phyloP scores from a whole-genome alignment of 1,140 invertebrate genomes.

The Heterodera carotae region DNA sequence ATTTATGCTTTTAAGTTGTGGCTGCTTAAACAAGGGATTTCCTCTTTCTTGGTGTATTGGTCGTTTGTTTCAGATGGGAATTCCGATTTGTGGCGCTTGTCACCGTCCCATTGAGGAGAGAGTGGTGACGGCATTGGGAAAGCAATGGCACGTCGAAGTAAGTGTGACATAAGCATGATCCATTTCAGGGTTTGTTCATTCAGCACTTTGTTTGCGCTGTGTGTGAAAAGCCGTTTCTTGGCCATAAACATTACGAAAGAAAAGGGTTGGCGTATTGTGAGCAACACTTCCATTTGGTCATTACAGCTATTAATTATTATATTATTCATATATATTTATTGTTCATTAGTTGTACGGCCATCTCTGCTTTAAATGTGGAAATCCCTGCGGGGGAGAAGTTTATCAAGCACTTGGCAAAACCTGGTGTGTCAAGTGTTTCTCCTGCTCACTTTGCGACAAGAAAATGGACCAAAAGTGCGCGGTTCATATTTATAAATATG shows the following conservation, averaged over 20 bases:
- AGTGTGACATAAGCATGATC: neutral
- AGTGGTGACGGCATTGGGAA: constrained; percentile 93
- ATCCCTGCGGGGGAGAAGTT: constrained; percentile 93
- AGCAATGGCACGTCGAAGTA: constrained; percentile 97
- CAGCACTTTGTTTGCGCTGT: constrained; percentile 98
- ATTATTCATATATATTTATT: constrained; percentile 10
- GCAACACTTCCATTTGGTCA: constrained; percentile 83
- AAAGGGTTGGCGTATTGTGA: constrained; percentile 98
- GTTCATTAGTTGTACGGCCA: constrained; percentile 88
- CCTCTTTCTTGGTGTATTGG: no score
- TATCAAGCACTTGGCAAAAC: constrained; percentile 97
- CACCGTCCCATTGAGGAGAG: constrained; percentile 92
- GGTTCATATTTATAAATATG: constrained; percentile 28
- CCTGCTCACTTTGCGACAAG: constrained; percentile 94
- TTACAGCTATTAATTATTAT: neutral
- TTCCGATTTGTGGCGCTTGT: constrained; percentile 91
- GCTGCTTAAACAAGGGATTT: no score
- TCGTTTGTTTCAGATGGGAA: constrained; percentile 91
- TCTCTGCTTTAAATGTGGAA: constrained; percentile 96
- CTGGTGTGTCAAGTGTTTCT: constrained; percentile 99
- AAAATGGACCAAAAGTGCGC: constrained; percentile 90
- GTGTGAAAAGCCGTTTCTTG: constrained; percentile 98
- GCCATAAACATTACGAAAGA: constrained; percentile 97
- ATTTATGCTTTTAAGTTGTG: no score
- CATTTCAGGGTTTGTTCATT: neutral